A percentile compares a stretch with the other conserved stretches of the same genome.
Conservation (phyloP, 2,797 vertebrate genomes). For the Diplodus puntazzo region DNA sequence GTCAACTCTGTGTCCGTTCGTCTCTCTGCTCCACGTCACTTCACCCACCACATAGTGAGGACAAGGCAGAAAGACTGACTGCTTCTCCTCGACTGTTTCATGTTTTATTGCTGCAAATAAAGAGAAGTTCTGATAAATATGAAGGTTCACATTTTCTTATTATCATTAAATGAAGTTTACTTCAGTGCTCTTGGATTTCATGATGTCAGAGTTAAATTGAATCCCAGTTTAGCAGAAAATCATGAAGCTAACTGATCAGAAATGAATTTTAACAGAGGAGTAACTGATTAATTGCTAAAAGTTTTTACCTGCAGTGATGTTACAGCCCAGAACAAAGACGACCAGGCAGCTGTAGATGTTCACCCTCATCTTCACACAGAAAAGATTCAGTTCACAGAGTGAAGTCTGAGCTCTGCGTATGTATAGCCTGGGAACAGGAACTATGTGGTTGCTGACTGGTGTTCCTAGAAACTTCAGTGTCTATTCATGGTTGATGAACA, state of each 20-base stretch:
- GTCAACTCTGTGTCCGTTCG: neutral
- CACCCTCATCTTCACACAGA: constrained; percentile 4
- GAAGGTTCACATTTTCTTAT: no score
- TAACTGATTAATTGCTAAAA: neutral
- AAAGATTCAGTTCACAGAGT: no score
- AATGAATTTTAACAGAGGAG: no score
- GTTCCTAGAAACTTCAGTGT: no score
- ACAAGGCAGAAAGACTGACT: fast-evolving
- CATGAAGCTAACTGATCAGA: neutral
- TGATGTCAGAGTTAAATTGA: no score
- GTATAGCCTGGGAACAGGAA: no score
- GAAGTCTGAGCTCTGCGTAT: no score
- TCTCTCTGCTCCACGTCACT: constrained; percentile 10
- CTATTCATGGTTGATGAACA: no score
- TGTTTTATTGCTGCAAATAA: neutral
- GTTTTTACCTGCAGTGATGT: constrained; percentile 1
- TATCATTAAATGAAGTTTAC: no score
- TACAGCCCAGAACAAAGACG: constrained; percentile 7
- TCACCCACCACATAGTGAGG: neutral
- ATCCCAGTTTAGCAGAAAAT: neutral
- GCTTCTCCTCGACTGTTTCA: neutral
- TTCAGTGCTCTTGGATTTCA: no score
- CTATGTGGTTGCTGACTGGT: no score
- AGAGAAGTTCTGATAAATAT: neutral
- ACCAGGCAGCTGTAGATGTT: constrained; percentile 6